Base-by-base conservation (phyloP, 1,140 invertebrate species). In the Aphelinus atriplicis region DNA sequence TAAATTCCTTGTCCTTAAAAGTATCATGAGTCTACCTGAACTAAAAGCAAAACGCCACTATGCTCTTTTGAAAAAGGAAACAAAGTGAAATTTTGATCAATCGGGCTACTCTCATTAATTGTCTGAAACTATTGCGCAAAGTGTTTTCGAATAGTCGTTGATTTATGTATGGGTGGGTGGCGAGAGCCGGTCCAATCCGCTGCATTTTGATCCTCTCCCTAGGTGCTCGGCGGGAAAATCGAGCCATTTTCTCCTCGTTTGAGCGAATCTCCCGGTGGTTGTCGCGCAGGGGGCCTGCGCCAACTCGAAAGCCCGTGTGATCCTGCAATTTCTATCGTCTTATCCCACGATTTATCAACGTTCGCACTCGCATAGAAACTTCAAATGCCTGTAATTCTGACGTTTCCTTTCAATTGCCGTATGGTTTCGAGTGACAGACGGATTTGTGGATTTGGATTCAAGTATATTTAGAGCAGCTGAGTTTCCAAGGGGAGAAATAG, bases 191-290 rank as follows among this genome's bases (percentile, higher is more conserved):
- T 66, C 51, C 66, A 68, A 57, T 57, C 66, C 26, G 53, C 55
- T 9, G 10, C 51, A 42, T 47, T 9, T 47, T 66, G 53, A 53
- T 53, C 7, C 43, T 53, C 4, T 50, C 42, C n/a, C 3, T 57
- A 3, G 56, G 4, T 10, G 56, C 5, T 6, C 51, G n/a, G 7
- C 4, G 63, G 26, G 69, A 56, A 63, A 71, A 71, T 63, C 9
- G 69, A 71, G 69, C 58, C 10, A 63, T 71, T 71, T 71, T 71
- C 69, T 63, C 69, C 58, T 71, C 69, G 69, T 63, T 71, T 63
- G 42, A 61, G 50, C 48, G 43, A 62, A 46, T 71, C 69, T 26
- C n/a, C 47, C 26, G 26, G 26, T 26, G 26, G 26, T 26, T 26
- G 26, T 26, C 26, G 26, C 26, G 26, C 26, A 26, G 26, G 26